Conservation (phyloP, 2,797 vertebrate genomes). For the Carcharodon carcharias region DNA sequence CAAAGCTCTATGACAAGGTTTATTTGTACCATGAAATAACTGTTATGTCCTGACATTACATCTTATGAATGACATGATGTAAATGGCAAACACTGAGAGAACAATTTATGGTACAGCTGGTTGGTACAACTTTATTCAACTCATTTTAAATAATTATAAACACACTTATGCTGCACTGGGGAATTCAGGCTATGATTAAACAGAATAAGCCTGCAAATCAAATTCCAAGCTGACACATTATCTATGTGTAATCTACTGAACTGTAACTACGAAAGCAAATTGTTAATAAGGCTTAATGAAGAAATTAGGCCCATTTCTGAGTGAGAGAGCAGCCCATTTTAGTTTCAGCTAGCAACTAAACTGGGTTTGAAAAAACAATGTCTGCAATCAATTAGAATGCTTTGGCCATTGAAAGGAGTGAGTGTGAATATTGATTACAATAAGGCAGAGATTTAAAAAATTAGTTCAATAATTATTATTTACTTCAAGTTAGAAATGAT, state of each 20-base stretch:
- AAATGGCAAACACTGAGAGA: not conserved
- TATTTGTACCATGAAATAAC: not conserved
- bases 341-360: too few relatives aligned
- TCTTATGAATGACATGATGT: not conserved
- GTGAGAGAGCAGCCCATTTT: not conserved
- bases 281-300: not conserved
- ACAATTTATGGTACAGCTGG: not conserved
- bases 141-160: conserved; percentile 8
- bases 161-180: not conserved
- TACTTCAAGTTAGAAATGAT: not conserved
- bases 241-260: not conserved
- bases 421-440: not conserved
- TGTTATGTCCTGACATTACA: not conserved
- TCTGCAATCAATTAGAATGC: not conserved
- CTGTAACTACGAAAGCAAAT: not conserved
- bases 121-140: not conserved
- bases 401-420: not conserved
- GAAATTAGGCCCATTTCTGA: not conserved
- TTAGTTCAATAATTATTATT: not conserved
- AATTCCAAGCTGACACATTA: not conserved
- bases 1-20: not conserved
- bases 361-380: not conserved
- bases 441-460: not conserved
- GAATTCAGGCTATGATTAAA: not conserved
- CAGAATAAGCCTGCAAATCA: not conserved